Base-by-base conservation (phyloP, 2,113 vertebrate genomes). In the Sylvia atricapilla region DNA sequence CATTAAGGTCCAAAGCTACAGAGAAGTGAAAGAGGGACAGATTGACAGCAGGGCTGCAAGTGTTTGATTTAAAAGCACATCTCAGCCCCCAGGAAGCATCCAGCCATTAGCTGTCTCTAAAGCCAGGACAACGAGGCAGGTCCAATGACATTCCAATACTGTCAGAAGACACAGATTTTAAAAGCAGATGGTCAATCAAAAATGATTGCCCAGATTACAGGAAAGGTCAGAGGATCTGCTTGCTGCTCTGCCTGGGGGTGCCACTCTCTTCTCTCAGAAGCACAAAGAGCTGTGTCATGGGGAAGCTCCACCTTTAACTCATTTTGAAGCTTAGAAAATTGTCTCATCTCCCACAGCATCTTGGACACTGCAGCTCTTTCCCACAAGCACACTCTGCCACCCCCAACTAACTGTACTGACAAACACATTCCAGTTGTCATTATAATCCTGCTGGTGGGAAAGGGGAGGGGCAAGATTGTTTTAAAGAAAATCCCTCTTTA, bases 381-480 rank as follows among this genome's bases (percentile, higher is more conserved):
- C 64, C 78, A 90, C 59, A 92, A 67, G n/a, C 52, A 63, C 27
- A 37, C 47, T 77, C 53, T 84, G 27, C 62, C 70, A 56, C 41
- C 31, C 53, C 69, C 30, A 58, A 4, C 33, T 18, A 35, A 70
- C 46, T 60, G 70, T 30, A 50, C 39, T 64, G 58, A 82, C 63
- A 89, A 55, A 82, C 37, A 78, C 90, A 94, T 91, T 94, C 86
- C 84, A 87, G 49, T 87, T 76, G 66, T 77, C 79, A 77, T 59
- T 52, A 46, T 72, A 90, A 90, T 93, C 83, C 87, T 75, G 74
- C 52, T 66, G 69, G 31, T 66, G 46, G 30, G 56, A 55, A 43
- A n/a, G 24, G 14, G 16, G 13, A 23, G 3, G 1, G 2, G 3
- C 16, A 15, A 5, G 30, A 43, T 5, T 19, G 21, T 81, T 76